Evolutionary conservation across 2,797 vertebrate genomes (phyloP), one percentile per base, ranked within the genome.

Genomic region (Danio jaintianensis): DNA sequence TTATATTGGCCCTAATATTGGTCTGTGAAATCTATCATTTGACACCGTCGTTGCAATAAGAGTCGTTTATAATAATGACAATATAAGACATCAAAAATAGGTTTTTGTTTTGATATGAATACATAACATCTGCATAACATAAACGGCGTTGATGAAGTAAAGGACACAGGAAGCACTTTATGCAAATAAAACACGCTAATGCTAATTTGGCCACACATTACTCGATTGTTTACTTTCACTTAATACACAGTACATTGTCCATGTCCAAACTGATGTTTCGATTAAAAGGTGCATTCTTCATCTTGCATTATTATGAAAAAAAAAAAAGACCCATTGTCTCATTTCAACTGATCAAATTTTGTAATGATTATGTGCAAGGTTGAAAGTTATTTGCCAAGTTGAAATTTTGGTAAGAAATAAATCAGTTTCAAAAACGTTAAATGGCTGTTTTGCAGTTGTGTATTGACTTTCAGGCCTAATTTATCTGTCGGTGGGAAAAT

Each of bases 401-500:
- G 63, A 84, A 50, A 58, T 82, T 38, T 76, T 48, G 61, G 36
- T 62, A 66, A 72, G 68, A 82, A 52, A 66, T 53, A 6, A 69
- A 59, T 73, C 56, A 10, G 63, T 75, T 82, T 83, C 40, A 10
- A 73, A 73, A 70, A 58, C 64, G 72, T 82, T 70, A 63, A n/a
- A 69, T 72, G 38, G 72, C 79, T 80, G 77, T 79, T 85, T 84
- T 77, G 56, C 79, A 77, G 62, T 78, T 85, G 80, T 87, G 75
- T 84, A 62, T 79, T 83, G 82, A 84, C 71, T 55, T 85, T 79
- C 83, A 58, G 69, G 52, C 47, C 68, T 63, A 40, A 82, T 71
- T 42, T 40, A 42, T 76, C 75, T 87, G 78, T 87, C 66, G 79
- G 73, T 83, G 82, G 87, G 78, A 59, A 84, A 52, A 84, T 64